These are phyloP conservation scores for Crotalus horridus DNA, from an alignment of 2,113 vertebrate species.

Conservation along the genomic window DNA sequence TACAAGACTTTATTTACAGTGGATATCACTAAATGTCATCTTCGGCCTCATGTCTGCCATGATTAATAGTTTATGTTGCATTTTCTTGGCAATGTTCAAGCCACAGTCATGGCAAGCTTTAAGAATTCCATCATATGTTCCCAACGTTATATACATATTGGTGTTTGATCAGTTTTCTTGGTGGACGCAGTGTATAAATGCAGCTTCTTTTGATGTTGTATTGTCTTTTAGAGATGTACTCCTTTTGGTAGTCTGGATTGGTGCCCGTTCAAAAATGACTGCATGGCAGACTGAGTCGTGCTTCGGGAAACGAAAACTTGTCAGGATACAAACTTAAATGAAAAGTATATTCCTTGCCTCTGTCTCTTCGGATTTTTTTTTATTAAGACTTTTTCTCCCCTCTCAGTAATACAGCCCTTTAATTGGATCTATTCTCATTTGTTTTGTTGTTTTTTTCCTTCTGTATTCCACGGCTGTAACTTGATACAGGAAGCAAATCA, in stretches of 20 bases:
- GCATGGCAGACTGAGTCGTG: background rate
- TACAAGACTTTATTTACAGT: conserved; percentile 49
- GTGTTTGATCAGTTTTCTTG: conserved; percentile 38
- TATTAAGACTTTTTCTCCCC: conserved; percentile 9
- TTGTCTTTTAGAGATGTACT: conserved; percentile 6
- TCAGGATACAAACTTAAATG: background rate
- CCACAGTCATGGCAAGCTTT: conserved; percentile 32
- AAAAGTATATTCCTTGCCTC: background rate
- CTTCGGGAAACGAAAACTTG: background rate
- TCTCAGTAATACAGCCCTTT: background rate
- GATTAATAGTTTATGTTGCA: conserved; percentile 51
- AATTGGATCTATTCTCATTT: background rate
- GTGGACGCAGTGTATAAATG: background rate
- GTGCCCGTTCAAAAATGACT: background rate
- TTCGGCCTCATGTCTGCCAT: conserved; percentile 41
- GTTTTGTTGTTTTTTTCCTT: background rate
- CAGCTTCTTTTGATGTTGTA: conserved; percentile 21
- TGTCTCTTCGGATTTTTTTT: background rate
- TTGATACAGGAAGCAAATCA: conserved; percentile 19
- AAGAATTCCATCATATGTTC: conserved; percentile 27
- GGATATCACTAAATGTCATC: conserved; percentile 16
- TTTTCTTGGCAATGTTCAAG: conserved; percentile 28
- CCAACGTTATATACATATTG: conserved; percentile 30
- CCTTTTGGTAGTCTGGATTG: background rate
- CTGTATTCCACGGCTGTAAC: conserved; percentile 2